Evolutionary conservation across 2,888 invertebrate genomes (phyloP).

Genomic region (Hipparchia semele): DNA sequence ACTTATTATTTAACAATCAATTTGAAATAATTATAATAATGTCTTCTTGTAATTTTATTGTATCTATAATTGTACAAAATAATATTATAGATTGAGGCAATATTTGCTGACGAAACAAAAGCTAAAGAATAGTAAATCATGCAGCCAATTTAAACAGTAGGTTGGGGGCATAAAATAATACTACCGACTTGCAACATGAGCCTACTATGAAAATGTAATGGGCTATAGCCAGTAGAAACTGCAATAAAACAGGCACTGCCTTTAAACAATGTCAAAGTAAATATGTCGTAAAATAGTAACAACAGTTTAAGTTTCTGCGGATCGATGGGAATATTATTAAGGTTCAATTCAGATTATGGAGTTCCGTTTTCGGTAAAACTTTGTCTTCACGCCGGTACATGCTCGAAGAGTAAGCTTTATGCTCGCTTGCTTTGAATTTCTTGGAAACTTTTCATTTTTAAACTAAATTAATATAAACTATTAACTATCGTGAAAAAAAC

Average conservation of each 20-base stretch:
- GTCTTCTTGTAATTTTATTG: not conserved
- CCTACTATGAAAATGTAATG: slow-evolving; percentile 57
- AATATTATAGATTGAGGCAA: not conserved
- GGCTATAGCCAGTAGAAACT: slow-evolving; percentile 59
- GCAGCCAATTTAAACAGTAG: slow-evolving; percentile 35
- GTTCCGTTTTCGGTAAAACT: not conserved
- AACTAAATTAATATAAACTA: no score
- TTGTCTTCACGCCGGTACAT: not conserved
- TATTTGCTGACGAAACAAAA: not conserved
- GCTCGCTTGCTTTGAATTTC: no score
- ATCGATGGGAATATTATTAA: slow-evolving; percentile 52
- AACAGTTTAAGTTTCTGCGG: slow-evolving; percentile 57
- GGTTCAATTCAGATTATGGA: slow-evolving; percentile 35
- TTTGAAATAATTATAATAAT: no score
- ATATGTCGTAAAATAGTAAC: slow-evolving; percentile 66
- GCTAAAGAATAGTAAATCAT: slow-evolving; percentile 15
- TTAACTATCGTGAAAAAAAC: no score
- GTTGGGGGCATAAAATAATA: slow-evolving; percentile 40
- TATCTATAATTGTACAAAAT: not conserved
- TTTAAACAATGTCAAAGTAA: slow-evolving; percentile 71
- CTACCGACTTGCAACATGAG: slow-evolving; percentile 46
- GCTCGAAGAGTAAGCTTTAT: not conserved
- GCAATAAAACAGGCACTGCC: slow-evolving; percentile 65
- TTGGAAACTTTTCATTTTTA: no score
- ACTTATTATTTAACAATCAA: no score